These are phyloP conservation scores for Sebastiscus albofasciatus DNA, from an alignment of 2,797 vertebrate species.

Conservation along the genomic window DNA sequence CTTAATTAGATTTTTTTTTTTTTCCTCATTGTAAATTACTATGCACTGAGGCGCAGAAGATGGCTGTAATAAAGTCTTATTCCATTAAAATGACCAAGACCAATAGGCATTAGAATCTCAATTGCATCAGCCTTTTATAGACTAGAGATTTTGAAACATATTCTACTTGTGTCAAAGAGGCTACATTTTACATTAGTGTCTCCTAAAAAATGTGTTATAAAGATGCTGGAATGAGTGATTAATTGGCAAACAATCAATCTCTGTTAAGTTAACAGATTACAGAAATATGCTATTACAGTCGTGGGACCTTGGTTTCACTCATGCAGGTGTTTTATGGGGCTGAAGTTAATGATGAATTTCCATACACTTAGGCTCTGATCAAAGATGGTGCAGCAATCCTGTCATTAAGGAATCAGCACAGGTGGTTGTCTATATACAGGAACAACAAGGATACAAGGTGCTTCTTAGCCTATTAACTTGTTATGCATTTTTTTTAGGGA, in stretches of 20 bases:
- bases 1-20: slow-evolving; percentile 51
- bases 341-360: not conserved
- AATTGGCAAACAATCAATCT: not conserved
- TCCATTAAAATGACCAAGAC: slow-evolving; percentile 41
- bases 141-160: slow-evolving; percentile 2
- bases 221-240: not conserved
- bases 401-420: not conserved
- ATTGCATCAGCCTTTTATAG: slow-evolving; percentile 21
- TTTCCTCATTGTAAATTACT: slow-evolving; percentile 38
- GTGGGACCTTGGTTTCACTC: not conserved
- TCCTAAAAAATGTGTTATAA: not conserved
- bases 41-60: slow-evolving; percentile 22
- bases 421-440: not conserved
- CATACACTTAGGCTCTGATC: not conserved
- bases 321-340: not conserved
- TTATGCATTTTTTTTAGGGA: not conserved
- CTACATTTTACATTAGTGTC: not conserved
- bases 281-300: not conserved
- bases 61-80: slow-evolving; percentile 33
- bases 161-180: not conserved
- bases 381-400: not conserved
- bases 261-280: not conserved
- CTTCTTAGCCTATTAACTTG: not conserved
- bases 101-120: slow-evolving; percentile 11
- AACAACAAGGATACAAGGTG: not conserved